phyloP scores from a whole-genome alignment of 2,888 invertebrate species.

The Pherbina coryleti region DNA sequence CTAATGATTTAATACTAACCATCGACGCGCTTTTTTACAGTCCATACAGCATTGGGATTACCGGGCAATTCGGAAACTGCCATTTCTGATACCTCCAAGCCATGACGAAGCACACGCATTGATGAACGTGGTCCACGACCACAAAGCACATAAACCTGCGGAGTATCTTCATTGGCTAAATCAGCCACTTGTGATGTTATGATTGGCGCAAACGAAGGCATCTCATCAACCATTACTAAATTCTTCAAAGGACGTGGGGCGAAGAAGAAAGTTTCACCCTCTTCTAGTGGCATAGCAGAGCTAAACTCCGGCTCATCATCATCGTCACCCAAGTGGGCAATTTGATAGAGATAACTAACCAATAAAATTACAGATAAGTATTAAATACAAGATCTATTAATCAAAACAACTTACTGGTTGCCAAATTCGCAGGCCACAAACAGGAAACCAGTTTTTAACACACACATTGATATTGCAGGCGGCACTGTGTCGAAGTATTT shows the following conservation, averaged over 20 bases:
- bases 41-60: constrained; percentile 99
- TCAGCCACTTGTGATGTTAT: constrained; percentile 89
- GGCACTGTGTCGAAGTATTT: constrained; percentile 99
- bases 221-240: constrained; percentile 95
- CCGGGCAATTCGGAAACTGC: constrained; percentile 99
- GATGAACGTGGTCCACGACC: constrained; percentile 96
- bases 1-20: constrained; percentile 76
- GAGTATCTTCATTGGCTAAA: constrained; percentile 98
- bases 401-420: constrained; percentile 88
- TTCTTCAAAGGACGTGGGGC: constrained; percentile 94
- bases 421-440: constrained; percentile 99
- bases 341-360: constrained; percentile 94
- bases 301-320: constrained; percentile 99
- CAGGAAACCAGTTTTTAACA: constrained; percentile 97
- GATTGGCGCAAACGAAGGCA: constrained; percentile 95
- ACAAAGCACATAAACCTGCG: constrained; percentile 96
- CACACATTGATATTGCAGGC: constrained; percentile 96
- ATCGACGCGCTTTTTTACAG: constrained; percentile 94
- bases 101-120: constrained; percentile 92
- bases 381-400: not conserved
- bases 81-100: constrained; percentile 99
- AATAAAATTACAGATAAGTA: constrained; percentile 35
- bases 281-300: constrained; percentile 97
- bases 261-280: constrained; percentile 99
- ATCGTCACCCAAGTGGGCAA: constrained; percentile 98